Evolutionary conservation across 2,797 vertebrate species (phyloP).

Genomic region (Florisuga fusca): DNA sequence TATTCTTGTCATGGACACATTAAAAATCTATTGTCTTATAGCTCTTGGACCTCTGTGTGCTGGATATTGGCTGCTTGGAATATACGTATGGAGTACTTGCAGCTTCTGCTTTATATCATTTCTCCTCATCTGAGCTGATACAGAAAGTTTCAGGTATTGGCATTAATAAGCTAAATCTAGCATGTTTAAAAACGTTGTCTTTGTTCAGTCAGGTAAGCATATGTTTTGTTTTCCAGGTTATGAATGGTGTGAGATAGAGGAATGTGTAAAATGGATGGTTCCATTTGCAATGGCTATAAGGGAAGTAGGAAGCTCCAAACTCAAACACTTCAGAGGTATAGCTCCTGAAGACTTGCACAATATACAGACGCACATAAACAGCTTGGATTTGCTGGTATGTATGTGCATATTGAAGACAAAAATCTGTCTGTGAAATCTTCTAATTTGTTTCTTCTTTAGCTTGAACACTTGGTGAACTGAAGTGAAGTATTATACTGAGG

Average conservation of each 20-base stretch:
- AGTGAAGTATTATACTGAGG: background rate
- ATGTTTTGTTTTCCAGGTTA: conserved; percentile 80
- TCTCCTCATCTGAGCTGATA: conserved; percentile 91
- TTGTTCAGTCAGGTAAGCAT: background rate
- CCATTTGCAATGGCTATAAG: conserved; percentile 91
- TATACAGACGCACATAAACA: conserved; percentile 90
- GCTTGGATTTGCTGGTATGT: conserved; percentile 92
- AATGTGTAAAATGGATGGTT: conserved; percentile 94
- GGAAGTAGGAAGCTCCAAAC: conserved; percentile 83
- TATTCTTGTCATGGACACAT: background rate
- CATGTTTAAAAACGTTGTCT: background rate
- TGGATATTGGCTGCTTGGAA: conserved; percentile 91
- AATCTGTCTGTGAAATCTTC: background rate
- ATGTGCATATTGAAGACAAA: background rate
- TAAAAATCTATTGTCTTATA: background rate
- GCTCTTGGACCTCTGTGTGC: conserved; percentile 93
- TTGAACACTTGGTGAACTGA: background rate
- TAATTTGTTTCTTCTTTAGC: background rate
- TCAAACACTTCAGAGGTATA: conserved; percentile 88
- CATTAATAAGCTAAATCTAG: background rate
- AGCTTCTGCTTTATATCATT: conserved; percentile 95
- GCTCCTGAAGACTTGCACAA: conserved; percentile 90
- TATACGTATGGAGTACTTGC: conserved; percentile 91
- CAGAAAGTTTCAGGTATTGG: conserved; percentile 91
- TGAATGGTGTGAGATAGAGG: conserved; percentile 87